Conservation (phyloP, 1,140 invertebrate species). For the Antheraea mylitta region DNA sequence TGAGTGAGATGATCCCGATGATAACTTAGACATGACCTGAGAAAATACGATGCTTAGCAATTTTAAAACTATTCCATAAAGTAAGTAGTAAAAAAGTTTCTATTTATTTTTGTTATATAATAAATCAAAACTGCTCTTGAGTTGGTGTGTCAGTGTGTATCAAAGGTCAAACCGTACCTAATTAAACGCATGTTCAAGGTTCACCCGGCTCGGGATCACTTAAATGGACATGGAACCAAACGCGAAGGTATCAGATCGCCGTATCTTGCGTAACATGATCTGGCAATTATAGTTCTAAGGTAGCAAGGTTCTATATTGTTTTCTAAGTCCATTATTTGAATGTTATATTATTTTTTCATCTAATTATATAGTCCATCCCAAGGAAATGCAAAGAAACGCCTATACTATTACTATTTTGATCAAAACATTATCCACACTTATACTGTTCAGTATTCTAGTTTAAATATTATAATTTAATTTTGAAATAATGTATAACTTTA, state of each 20-base stretch:
- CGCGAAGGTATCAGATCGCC: conserved; percentile 9
- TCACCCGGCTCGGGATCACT: conserved; percentile 4
- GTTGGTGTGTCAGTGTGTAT: neutral
- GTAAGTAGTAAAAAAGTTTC: too few species aligned
- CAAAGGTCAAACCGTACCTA: conserved; percentile 10
- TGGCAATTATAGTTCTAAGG: conserved; percentile 5
- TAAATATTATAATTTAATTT: too few species aligned
- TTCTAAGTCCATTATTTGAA: neutral
- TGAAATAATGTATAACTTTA: too few species aligned
- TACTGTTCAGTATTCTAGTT: too few species aligned
- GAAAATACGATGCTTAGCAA: too few species aligned
- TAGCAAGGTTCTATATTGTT: neutral
- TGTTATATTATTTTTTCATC: neutral
- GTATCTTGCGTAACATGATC: conserved; percentile 13
- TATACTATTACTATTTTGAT: too few species aligned
- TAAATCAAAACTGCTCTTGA: neutral
- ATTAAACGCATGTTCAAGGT: conserved; percentile 11
- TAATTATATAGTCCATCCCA: too few species aligned
- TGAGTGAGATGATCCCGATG: too few species aligned
- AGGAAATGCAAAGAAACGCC: too few species aligned
- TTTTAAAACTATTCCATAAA: too few species aligned
- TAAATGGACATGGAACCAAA: conserved; percentile 12
- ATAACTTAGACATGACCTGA: too few species aligned
- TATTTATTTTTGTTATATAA: neutral
- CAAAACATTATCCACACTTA: too few species aligned